These are phyloP conservation scores for Morelia viridis DNA, from an alignment of 2,797 vertebrate species.

Conservation along the genomic window DNA sequence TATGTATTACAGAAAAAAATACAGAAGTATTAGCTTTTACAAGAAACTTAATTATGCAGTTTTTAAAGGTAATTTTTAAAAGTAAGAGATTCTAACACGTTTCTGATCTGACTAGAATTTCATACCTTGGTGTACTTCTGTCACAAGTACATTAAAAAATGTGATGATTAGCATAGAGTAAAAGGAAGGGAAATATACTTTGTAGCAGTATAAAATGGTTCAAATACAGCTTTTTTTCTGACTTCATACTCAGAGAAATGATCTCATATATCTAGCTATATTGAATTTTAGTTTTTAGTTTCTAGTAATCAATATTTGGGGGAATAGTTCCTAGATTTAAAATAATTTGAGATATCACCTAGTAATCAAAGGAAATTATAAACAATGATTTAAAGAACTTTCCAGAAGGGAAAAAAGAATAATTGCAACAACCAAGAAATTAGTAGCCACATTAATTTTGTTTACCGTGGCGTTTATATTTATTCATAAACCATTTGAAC, in stretches of 20 bases:
- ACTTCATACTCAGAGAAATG: background rate
- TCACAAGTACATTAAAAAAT: background rate
- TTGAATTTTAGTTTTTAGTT: background rate
- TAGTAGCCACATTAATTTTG: background rate
- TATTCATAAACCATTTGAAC: background rate
- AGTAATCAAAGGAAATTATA: background rate
- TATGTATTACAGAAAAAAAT: background rate
- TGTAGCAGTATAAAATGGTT: background rate
- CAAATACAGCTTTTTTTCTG: background rate
- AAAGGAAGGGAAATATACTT: background rate
- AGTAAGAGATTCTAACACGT: background rate
- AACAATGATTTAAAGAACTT: constrained; percentile 57
- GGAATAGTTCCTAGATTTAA: background rate
- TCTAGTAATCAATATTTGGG: background rate
- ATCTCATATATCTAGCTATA: background rate
- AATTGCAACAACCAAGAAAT: constrained; percentile 23
- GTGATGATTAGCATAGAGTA: background rate
- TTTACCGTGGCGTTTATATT: background rate
- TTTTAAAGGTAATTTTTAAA: background rate
- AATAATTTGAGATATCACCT: background rate
- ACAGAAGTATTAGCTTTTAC: background rate
- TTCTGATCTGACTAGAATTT: background rate
- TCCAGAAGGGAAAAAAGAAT: constrained; percentile 10
- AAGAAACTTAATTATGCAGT: background rate
- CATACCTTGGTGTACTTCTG: background rate